Evolutionary conservation across 2,113 vertebrate species (phyloP), one percentile per base, ranked within the genome.

Genomic region (Rhea pennata): DNA sequence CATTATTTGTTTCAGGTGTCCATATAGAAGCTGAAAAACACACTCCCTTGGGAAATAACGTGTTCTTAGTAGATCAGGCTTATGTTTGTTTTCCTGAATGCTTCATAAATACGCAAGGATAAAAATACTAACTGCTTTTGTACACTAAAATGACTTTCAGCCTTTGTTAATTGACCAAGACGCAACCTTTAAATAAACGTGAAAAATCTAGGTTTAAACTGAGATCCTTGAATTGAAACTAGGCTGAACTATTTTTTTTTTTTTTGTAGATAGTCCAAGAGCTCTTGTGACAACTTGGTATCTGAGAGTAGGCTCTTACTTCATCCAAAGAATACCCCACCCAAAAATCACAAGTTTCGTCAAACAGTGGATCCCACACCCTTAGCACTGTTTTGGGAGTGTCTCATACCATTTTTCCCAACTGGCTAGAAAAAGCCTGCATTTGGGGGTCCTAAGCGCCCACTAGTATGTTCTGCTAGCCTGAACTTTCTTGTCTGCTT

Each of bases 31-130:
- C 15, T 44, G 13, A n/a, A 51, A 15, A 91, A 31, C 20, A 54
- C 23, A 59, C 1, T 15, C 56, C 13, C 51, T 6, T 11, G 3
- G 59, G 23, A 22, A n/a, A 5, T 2, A 12, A 0, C 4, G 0
- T 0, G 7, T 10, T 73, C 19, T 62, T 5, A 53, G 33, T 27
- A 39, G 53, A 17, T 39, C 46, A 10, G 27, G 27, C 27, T 66
- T 29, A 44, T 26, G 11, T 54, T 56, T 31, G 44, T 46, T 46
- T 46, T 40, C 31, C 17, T 48, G 15, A 59, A 33, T 6, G 46
- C 36, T 85, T 3, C 9, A 16, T 23, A n/a, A 65, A 5, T 48
- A 58, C 2, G 46, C 12, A 66, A 78, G 36, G 54, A 53, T 22
- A 24, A 12, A 76, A 65, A 26, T 67, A 17, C 15, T 17, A 20